A percentile compares a stretch with the other conserved stretches of the same genome.
These are phyloP conservation scores for Siniperca undulata DNA, from an alignment of 2,797 vertebrate genomes.

Conservation along the genomic window DNA sequence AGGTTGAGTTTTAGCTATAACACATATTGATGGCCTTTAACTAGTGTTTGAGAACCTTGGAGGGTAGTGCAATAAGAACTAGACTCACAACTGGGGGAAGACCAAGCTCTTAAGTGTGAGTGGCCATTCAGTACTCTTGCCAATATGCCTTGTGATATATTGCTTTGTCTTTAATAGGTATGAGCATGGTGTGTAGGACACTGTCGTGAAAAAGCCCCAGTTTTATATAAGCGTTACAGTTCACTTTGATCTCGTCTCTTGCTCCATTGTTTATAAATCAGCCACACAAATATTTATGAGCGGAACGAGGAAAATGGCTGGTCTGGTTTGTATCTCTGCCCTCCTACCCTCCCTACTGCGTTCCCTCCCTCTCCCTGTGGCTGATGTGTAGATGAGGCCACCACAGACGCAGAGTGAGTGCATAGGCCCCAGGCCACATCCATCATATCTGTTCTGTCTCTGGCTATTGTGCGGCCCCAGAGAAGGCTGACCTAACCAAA, in stretches of 20 bases:
- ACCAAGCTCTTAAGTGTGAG: constrained; percentile 63
- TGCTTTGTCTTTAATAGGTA: constrained; percentile 80
- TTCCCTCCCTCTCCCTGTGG: constrained; percentile 65
- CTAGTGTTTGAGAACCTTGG: constrained; percentile 65
- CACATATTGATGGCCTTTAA: constrained; percentile 68
- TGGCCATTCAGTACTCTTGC: constrained; percentile 73
- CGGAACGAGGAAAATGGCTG: constrained; percentile 83
- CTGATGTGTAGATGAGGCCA: constrained; percentile 81
- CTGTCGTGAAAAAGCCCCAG: constrained; percentile 70
- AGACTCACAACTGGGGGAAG: constrained; percentile 57
- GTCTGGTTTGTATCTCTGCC: constrained; percentile 86
- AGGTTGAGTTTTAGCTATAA: constrained; percentile 61
- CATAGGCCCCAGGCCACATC: constrained; percentile 82
- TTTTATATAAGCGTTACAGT: constrained; percentile 83
- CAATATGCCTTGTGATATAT: constrained; percentile 79
- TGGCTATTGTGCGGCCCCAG: constrained; percentile 75
- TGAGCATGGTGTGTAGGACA: constrained; percentile 67
- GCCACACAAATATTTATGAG: constrained; percentile 89
- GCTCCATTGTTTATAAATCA: constrained; percentile 88
- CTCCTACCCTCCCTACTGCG: constrained; percentile 46
- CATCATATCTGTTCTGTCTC: constrained; percentile 79
- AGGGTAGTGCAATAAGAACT: constrained; percentile 49
- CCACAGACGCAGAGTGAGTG: constrained; percentile 72
- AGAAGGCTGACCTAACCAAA: constrained; percentile 55
- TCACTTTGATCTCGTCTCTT: constrained; percentile 85